Conservation (phyloP, 2,113 vertebrate genomes). For the Bagarius yarrelli region DNA sequence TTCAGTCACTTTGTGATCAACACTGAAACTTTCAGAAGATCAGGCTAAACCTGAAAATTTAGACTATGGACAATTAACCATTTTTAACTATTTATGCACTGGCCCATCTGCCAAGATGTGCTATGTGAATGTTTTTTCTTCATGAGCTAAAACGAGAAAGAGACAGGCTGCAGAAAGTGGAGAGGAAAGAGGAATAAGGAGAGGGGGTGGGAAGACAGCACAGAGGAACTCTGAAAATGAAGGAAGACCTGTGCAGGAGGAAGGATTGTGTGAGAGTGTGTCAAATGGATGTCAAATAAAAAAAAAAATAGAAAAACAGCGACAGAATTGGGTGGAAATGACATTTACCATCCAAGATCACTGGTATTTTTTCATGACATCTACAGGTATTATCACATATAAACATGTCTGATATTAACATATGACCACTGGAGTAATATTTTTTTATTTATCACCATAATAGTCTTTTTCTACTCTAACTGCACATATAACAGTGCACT, state of each 20-base stretch:
- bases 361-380: neutral
- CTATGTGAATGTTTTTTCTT: constrained; percentile 41
- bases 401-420: neutral
- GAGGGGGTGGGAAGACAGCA: neutral
- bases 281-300: neutral
- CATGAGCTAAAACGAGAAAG: constrained; percentile 18
- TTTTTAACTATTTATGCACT: constrained; percentile 46
- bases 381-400: neutral
- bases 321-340: neutral
- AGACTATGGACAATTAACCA: constrained; percentile 49
- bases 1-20: neutral
- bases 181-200: constrained; percentile 21
- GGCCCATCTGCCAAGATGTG: constrained; percentile 30
- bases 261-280: neutral
- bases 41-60: neutral
- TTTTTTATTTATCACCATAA: neutral
- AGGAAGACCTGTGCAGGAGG: neutral
- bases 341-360: neutral
- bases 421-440: neutral
- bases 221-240: neutral
- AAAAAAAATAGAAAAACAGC: neutral
- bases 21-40: neutral
- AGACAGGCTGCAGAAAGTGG: constrained; percentile 22
- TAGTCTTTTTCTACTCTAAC: constrained; percentile 19
- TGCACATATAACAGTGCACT: constrained; percentile 1